Conservation (phyloP, 2,888 invertebrate genomes). For the Harpalus rufipes region DNA sequence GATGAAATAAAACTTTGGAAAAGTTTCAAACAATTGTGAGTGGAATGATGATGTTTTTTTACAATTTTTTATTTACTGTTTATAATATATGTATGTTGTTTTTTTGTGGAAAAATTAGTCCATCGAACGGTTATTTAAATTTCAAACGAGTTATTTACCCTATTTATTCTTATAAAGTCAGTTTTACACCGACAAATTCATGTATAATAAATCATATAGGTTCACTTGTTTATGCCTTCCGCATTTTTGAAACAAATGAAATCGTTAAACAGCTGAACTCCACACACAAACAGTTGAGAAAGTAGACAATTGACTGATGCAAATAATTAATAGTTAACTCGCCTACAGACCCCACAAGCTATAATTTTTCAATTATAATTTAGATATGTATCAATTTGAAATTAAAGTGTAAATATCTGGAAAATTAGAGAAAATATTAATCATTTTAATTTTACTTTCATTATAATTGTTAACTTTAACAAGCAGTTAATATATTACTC, state of each 20-base stretch:
- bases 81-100: not conserved
- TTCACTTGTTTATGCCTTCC: not conserved
- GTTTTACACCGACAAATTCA: too few species aligned
- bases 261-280: not conserved
- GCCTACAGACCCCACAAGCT: too few species aligned
- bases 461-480: not conserved
- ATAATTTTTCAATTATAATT: not conserved
- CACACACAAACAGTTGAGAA: not conserved
- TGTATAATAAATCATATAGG: not conserved
- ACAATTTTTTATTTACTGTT: not conserved
- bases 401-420: not conserved
- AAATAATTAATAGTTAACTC: too few species aligned
- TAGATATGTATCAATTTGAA: not conserved
- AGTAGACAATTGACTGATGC: not conserved
- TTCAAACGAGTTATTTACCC: not conserved
- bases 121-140: not conserved
- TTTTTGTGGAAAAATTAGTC: not conserved
- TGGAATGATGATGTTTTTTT: not conserved
- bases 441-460: not conserved
- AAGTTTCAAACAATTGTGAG: not conserved
- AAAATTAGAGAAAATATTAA: not conserved
- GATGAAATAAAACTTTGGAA: not conserved
- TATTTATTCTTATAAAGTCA: not conserved
- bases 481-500: not conserved
- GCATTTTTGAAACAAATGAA: constrained; percentile 3